These are phyloP conservation scores for Cassiopea xamachana DNA, from an alignment of 30 jellyfish, hydroid and myxozoan genomes.

Conservation along the genomic window DNA sequence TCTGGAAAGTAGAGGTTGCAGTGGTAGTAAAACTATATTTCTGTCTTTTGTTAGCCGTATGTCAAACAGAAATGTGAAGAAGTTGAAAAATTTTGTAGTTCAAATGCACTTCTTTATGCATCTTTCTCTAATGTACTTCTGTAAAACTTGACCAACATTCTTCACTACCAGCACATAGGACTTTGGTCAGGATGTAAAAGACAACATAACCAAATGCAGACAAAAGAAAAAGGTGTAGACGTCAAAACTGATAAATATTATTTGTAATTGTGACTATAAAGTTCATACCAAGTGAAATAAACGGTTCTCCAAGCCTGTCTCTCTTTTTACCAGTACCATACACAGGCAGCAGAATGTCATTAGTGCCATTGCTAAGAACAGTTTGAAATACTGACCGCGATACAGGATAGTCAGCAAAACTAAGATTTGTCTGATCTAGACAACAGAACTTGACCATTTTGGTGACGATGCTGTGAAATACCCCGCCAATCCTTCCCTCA, in stretches of 20 bases:
- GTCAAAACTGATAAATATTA: neutral
- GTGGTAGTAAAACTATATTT: no score
- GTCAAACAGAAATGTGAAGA: no score
- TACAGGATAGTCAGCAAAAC: constrained; percentile 8
- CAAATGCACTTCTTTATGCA: no score
- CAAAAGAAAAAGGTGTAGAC: neutral
- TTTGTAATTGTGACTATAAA: neutral
- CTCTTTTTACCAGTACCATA: constrained; percentile 54
- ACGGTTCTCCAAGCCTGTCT: constrained; percentile 56
- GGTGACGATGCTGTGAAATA: constrained; percentile 25
- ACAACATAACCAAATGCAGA: no score
- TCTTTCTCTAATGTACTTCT: no score
- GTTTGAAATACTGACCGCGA: constrained; percentile 29
- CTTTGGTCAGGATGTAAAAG: no score
- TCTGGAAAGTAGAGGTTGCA: no score
- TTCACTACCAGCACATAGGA: no score
- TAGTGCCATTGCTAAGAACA: constrained; percentile 43
- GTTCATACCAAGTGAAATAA: constrained; percentile 49
- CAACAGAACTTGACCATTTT: constrained; percentile 55
- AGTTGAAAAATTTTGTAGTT: no score
- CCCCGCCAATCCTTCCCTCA: constrained; percentile 46
- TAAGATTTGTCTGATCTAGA: constrained; percentile 10
- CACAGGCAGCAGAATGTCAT: constrained; percentile 47
- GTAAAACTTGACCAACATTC: no score
- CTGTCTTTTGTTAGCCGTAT: no score